phyloP scores from a whole-genome alignment of 2,113 vertebrate species.

The Lichenostomus cassidix region DNA sequence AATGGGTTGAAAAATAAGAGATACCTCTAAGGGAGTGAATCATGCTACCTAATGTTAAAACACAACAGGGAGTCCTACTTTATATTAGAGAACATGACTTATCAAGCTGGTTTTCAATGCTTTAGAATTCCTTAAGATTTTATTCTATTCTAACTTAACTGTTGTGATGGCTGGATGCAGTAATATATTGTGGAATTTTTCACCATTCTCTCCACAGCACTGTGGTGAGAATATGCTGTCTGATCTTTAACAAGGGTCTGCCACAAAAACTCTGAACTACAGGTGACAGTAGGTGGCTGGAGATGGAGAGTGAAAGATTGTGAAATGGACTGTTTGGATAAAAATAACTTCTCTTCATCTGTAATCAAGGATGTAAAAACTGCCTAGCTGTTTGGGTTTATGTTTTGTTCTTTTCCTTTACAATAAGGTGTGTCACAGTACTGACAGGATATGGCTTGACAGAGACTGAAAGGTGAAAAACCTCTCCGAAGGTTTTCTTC shows the following conservation, averaged over 20 bases:
- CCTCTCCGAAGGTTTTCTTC: neutral
- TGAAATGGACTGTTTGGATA: neutral
- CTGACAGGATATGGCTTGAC: neutral
- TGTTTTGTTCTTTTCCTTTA: neutral
- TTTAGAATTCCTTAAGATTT: neutral
- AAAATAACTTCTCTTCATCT: neutral
- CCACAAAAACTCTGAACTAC: neutral
- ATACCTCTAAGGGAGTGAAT: neutral
- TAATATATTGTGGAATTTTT: neutral
- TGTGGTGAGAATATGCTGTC: neutral
- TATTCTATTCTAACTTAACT: neutral
- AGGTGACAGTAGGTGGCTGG: neutral
- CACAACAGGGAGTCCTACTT: neutral
- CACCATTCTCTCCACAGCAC: neutral
- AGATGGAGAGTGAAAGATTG: neutral
- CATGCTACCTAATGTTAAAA: neutral
- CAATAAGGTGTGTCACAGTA: neutral
- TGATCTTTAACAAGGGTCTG: neutral
- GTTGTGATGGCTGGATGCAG: neutral
- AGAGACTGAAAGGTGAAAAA: neutral
- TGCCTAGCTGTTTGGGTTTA: neutral
- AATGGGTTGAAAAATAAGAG: neutral
- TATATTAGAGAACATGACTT: neutral
- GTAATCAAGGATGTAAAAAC: neutral
- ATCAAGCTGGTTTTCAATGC: neutral